A percentile compares a stretch with the other conserved stretches of the same genome.
Evolutionary conservation across 2,888 invertebrate species (phyloP).

Genomic region (Leptothorax acervorum): DNA sequence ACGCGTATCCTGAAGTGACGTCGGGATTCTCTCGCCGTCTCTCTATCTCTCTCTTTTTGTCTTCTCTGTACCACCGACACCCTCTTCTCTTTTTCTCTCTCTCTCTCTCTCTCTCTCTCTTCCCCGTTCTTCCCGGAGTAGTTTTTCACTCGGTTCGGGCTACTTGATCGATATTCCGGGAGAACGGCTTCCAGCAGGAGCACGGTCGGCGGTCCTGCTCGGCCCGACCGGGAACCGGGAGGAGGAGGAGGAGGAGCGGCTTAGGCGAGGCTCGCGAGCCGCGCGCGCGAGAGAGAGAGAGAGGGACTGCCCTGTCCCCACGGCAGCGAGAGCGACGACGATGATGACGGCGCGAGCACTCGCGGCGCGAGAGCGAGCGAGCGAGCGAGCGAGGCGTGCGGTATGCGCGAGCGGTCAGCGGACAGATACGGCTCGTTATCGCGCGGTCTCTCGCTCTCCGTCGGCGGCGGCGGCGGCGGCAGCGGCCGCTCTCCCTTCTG

Average conservation of each 20-base stretch:
- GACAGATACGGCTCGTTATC: slow-evolving; percentile 37
- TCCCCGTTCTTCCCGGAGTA: slow-evolving; percentile 16
- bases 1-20: slow-evolving; percentile 49
- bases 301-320: background rate
- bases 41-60: background rate
- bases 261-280: slow-evolving; percentile 39
- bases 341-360: slow-evolving; percentile 14
- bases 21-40: slow-evolving; percentile 35
- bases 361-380: slow-evolving; percentile 37
- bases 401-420: background rate
- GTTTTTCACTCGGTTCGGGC: slow-evolving; percentile 44
- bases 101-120: slow-evolving; percentile 4
- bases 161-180: slow-evolving; percentile 81
- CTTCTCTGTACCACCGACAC: background rate
- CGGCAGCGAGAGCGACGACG: background rate
- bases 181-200: slow-evolving; percentile 58
- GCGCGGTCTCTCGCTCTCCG: slow-evolving; percentile 43
- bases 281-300: slow-evolving; percentile 20
- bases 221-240: slow-evolving; percentile 52
- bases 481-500: slow-evolving; percentile 45
- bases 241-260: slow-evolving; percentile 26
- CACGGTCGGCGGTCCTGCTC: slow-evolving; percentile 66
- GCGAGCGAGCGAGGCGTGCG: slow-evolving; percentile 37
- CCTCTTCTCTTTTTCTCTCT: background rate
- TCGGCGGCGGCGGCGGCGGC: background rate